These are phyloP conservation scores for Cephus spinipes DNA, from an alignment of 2,888 invertebrate genomes.

Conservation along the genomic window DNA sequence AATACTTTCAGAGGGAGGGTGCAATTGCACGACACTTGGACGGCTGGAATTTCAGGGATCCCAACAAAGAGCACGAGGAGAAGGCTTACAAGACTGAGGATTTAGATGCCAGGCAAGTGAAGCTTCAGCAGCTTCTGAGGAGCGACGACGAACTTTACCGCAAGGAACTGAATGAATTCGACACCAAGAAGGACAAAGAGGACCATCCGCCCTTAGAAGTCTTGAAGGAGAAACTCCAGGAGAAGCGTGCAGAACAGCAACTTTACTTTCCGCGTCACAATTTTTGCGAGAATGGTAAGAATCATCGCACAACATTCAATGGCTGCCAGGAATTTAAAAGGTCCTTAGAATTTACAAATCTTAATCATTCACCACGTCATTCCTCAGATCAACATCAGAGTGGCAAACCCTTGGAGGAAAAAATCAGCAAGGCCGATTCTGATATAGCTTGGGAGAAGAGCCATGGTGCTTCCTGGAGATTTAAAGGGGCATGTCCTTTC, in stretches of 20 bases:
- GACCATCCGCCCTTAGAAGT: constrained; percentile 35
- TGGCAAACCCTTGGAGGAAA: background rate
- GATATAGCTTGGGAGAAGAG: background rate
- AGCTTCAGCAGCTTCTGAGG: constrained; percentile 44
- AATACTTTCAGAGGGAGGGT: constrained; percentile 56
- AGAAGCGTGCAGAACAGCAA: constrained; percentile 50
- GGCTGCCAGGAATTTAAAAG: background rate
- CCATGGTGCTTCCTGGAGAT: background rate
- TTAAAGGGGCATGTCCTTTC: background rate
- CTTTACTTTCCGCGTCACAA: constrained; percentile 43
- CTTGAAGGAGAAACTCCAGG: constrained; percentile 44
- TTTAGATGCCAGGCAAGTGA: constrained; percentile 42
- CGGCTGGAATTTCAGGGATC: constrained; percentile 48
- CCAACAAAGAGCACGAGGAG: constrained; percentile 30
- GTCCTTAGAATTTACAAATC: background rate
- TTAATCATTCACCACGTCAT: background rate
- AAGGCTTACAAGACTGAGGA: constrained; percentile 38
- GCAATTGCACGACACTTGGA: constrained; percentile 51
- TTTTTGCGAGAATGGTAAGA: background rate
- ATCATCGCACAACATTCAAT: background rate
- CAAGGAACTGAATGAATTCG: constrained; percentile 40
- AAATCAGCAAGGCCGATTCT: background rate
- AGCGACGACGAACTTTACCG: constrained; percentile 47
- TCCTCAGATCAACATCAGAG: background rate
- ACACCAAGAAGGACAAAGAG: constrained; percentile 23